Conservation (phyloP, 1,140 invertebrate genomes). For the Hyposmocoma kahamanoa region DNA sequence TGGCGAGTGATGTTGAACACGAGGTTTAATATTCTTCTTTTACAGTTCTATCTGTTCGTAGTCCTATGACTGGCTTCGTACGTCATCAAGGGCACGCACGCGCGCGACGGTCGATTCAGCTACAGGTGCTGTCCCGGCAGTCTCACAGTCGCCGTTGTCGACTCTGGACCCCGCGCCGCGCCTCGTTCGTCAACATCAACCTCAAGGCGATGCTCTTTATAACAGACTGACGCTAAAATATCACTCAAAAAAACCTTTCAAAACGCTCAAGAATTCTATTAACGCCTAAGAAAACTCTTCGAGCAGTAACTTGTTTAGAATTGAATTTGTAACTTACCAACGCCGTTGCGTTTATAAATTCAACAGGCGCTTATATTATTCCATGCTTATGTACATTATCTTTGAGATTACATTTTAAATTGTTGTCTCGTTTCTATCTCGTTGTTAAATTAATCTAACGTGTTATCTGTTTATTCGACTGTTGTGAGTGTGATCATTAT, state of each 20-base stretch:
- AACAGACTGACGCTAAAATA: conserved; percentile 35
- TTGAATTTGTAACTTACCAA: too few relatives aligned
- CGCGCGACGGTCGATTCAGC: conserved; percentile 64
- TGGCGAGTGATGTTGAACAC: too few relatives aligned
- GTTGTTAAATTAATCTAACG: conserved; percentile 42
- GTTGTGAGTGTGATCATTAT: conserved; percentile 6
- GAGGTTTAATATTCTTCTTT: too few relatives aligned
- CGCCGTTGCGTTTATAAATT: conserved; percentile 48
- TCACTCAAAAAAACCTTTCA: conserved; percentile 11
- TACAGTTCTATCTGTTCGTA: conserved; percentile 24
- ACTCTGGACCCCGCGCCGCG: conserved; percentile 21
- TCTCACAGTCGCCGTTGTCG: conserved; percentile 40
- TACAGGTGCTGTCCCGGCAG: conserved; percentile 67
- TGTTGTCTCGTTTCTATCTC: conserved; percentile 43
- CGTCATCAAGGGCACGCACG: conserved; percentile 65
- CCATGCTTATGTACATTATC: conserved; percentile 28
- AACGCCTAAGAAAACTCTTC: conserved; percentile 23
- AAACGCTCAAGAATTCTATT: conserved; percentile 8
- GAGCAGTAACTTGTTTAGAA: too few relatives aligned
- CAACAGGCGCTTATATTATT: conserved; percentile 52
- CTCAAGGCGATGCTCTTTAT: conserved; percentile 32
- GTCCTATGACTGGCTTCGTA: conserved; percentile 44
- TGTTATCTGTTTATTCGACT: conserved; percentile 34
- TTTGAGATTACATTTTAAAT: conserved; percentile 36
- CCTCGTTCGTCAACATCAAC: conserved; percentile 15